Percentiles rank a stretch among this genome's conserved stretches.
phyloP scores from a whole-genome alignment of 2,113 vertebrate species.

The Zosterops lateralis region DNA sequence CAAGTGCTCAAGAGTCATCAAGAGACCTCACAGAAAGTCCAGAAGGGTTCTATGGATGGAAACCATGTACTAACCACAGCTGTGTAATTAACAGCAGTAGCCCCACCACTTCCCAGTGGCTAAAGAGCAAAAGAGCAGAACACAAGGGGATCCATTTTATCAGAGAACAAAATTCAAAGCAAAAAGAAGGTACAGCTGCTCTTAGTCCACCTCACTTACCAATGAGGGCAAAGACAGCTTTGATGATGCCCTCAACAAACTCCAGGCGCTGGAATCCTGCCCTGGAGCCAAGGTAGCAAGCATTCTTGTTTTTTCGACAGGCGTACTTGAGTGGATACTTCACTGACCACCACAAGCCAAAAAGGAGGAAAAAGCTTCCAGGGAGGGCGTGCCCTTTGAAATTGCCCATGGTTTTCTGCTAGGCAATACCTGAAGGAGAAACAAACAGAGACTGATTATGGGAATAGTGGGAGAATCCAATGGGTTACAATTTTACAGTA shows the following conservation, averaged over 20 bases:
- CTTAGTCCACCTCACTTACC: conserved; percentile 72
- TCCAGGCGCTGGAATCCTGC: conserved; percentile 84
- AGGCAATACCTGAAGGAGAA: conserved; percentile 5
- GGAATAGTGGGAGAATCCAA: background rate
- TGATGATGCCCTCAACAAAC: conserved; percentile 79
- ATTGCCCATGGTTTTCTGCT: conserved; percentile 80
- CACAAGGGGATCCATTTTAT: background rate
- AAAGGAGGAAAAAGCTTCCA: conserved; percentile 86
- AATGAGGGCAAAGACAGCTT: conserved; percentile 80
- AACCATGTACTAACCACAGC: background rate
- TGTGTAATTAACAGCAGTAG: background rate
- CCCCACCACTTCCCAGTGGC: background rate
- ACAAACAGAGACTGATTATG: background rate
- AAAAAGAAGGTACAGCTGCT: background rate
- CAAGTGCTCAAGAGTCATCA: background rate
- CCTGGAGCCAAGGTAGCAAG: conserved; percentile 81
- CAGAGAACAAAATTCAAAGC: background rate
- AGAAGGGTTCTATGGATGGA: accelerated
- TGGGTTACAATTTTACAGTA: background rate
- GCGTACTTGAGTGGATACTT: conserved; percentile 84
- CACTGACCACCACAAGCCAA: conserved; percentile 90
- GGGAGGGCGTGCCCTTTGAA: conserved; percentile 94
- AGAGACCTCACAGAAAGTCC: background rate
- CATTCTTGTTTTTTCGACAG: conserved; percentile 83
- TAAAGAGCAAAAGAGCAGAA: background rate